Base-by-base conservation (phyloP, 2,888 invertebrate genomes). In the Coecobrya sp. region DNA sequence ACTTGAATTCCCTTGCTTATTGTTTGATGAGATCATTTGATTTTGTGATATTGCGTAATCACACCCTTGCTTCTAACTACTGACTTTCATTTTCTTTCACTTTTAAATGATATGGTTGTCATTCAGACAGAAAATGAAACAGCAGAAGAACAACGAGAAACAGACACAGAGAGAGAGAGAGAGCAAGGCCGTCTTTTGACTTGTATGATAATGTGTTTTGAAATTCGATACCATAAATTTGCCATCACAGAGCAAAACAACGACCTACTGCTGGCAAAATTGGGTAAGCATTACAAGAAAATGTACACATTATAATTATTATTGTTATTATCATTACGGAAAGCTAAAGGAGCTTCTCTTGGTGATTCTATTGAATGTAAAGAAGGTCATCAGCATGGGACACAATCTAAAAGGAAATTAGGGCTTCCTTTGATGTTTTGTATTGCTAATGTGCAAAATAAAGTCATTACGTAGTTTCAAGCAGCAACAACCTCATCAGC, bases 191-290 rank as follows among this genome's bases (percentile, higher is more conserved):
- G 42, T n/a, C n/a, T 36, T 65, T 70, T 70, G 70, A 70, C 36
- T 70, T 70, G 52, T 45, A 22, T 79, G 49, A 49, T 79, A 79
- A 45, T 79, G 76, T 73, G 36, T 45, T 73, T 73, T 70, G 30
- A 30, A 36, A 70, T 65, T 65, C 25, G 3, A 27, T 13, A 65
- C 11, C 25, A 2, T 65, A 27, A 13, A 49, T 27, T 27, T 65
- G 1, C 27, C 65, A 19, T 62, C 22, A 7, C 27, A 27, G n/a
- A n/a, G 4, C 27, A 10, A 65, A 27, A 65, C 59, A 65, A 65
- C 65, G 27, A 2, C 25, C 11, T 49, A 49, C 65, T 2, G 7
- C 36, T 36, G 36, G 36, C 3, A 65, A 10, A 65, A 65, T 65
- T 27, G 1, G 13, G 13, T 65, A 22, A 1, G 13, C 22, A 59